Conservation (phyloP, 2,888 invertebrate species). For the Polietes domitor region DNA sequence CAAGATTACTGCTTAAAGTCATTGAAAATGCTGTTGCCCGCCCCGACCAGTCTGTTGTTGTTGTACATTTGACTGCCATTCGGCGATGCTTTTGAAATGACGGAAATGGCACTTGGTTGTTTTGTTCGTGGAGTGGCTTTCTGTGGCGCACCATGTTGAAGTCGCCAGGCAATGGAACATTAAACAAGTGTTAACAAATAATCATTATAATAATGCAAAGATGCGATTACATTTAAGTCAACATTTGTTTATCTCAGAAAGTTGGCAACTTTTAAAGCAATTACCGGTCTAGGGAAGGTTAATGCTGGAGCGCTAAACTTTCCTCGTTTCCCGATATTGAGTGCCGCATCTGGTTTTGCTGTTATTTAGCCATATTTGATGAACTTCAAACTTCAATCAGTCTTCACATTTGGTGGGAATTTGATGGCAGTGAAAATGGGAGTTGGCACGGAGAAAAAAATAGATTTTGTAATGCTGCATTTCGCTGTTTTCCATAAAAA, state of each 20-base stretch:
- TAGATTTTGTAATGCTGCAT: no score
- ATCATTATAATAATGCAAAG: not conserved
- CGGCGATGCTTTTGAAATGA: not conserved
- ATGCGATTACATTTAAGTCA: not conserved
- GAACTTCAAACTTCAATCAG: no score
- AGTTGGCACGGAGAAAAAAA: no score
- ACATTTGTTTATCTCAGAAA: not conserved
- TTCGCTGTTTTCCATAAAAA: no score
- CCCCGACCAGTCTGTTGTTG: not conserved
- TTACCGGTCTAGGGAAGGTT: not conserved
- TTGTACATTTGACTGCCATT: not conserved
- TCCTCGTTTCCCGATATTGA: no score
- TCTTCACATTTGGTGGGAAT: no score
- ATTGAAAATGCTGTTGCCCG: not conserved
- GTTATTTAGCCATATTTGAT: no score
- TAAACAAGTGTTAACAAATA: slow-evolving; percentile 1
- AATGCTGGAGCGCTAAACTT: not conserved
- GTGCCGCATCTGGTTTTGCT: no score
- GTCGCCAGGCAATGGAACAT: not conserved
- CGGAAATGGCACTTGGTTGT: not conserved
- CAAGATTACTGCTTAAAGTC: not conserved
- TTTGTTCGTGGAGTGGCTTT: not conserved
- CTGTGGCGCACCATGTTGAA: not conserved
- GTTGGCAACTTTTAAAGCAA: not conserved
- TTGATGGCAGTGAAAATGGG: no score